A percentile compares a stretch with the other conserved stretches of the same genome.
Evolutionary conservation across 1,140 invertebrate species (phyloP).

Genomic region (Philopotamus ludificatus): DNA sequence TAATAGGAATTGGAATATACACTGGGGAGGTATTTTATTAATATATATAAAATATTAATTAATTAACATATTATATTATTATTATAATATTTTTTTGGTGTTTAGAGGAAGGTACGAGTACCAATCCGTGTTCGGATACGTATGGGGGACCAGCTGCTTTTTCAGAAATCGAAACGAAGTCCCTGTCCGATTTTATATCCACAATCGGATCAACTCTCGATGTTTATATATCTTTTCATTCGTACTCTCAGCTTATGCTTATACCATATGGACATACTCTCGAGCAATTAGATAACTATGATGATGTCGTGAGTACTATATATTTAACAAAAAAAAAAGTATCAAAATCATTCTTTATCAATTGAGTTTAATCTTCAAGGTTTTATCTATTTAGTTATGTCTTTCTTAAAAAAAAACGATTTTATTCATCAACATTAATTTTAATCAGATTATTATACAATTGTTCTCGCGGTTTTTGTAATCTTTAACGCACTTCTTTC

Average conservation of each 20-base stretch:
- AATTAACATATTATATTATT: neutral
- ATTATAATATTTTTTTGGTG: neutral
- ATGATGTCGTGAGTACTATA: slow-evolving; percentile 52
- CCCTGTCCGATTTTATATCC: neutral
- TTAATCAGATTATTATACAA: too few species aligned
- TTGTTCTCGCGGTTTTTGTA: too few species aligned
- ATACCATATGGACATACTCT: slow-evolving; percentile 39
- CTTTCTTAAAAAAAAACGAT: too few species aligned
- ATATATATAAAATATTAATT: neutral
- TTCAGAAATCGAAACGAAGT: slow-evolving; percentile 12
- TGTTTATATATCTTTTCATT: slow-evolving; percentile 6
- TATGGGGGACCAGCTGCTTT: neutral
- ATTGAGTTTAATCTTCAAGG: too few species aligned
- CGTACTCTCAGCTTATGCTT: slow-evolving; percentile 8
- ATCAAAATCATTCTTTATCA: too few species aligned
- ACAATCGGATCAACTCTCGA: slow-evolving; percentile 3
- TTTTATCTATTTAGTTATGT: too few species aligned
- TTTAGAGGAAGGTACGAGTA: neutral
- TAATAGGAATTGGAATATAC: slow-evolving; percentile 48
- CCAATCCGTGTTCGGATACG: neutral
- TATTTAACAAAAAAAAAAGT: too few species aligned
- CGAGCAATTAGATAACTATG: slow-evolving; percentile 54
- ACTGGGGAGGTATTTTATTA: slow-evolving; percentile 45
- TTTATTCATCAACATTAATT: too few species aligned
- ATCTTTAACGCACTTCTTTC: too few species aligned